Percentiles rank a stretch among this genome's conserved stretches.
These are phyloP conservation scores for Acronicta leporina DNA, from an alignment of 2,888 invertebrate genomes.

Conservation along the genomic window DNA sequence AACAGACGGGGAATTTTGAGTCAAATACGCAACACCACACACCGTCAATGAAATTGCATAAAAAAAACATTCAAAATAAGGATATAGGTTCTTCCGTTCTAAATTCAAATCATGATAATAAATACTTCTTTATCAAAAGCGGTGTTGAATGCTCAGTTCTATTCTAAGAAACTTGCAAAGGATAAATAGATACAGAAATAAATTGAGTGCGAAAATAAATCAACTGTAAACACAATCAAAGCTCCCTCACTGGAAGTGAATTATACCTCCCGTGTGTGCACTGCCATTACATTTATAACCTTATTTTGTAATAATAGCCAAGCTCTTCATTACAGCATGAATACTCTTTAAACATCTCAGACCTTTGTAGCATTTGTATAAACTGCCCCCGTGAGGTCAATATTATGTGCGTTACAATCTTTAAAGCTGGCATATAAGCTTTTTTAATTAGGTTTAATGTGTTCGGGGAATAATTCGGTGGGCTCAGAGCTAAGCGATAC, in stretches of 20 bases:
- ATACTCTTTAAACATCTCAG: conserved; percentile 54
- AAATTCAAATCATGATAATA: conserved; percentile 18
- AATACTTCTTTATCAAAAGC: conserved; percentile 19
- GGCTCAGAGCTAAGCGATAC: not conserved
- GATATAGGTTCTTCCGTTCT: conserved; percentile 5
- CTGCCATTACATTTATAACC: conserved; percentile 68
- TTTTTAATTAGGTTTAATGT: conserved; percentile 34
- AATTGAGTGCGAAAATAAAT: conserved; percentile 66
- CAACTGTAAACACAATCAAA: conserved; percentile 72
- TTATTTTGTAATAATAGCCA: conserved; percentile 69
- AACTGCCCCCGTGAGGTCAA: conserved; percentile 38
- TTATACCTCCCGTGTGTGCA: conserved; percentile 71
- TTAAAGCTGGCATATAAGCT: conserved; percentile 14
- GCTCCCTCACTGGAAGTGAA: conserved; percentile 62
- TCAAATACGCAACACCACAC: conserved; percentile 1
- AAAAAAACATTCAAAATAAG: not conserved
- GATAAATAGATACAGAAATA: conserved; percentile 47
- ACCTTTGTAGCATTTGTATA: conserved; percentile 35
- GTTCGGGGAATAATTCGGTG: conserved; percentile 5
- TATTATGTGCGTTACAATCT: conserved; percentile 28
- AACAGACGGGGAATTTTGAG: conserved; percentile 10
- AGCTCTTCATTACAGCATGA: conserved; percentile 62
- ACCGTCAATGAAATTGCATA: conserved; percentile 7
- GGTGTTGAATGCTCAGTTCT: conserved; percentile 14
- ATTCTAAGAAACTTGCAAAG: conserved; percentile 25